Evolutionary conservation across 1,140 invertebrate genomes (phyloP).

Genomic region (Drosophila varians): DNA sequence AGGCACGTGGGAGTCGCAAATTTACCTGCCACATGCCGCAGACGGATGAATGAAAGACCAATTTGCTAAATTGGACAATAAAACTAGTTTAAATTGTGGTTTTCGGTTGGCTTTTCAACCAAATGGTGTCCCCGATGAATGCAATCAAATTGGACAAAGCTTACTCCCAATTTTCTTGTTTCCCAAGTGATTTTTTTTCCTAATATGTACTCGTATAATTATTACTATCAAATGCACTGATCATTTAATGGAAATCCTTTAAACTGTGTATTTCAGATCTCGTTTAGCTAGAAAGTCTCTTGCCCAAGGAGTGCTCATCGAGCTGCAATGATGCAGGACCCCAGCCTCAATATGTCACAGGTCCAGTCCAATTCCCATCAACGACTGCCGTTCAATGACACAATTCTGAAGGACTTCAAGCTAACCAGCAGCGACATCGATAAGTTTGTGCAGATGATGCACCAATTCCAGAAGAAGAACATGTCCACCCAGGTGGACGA

Average conservation of each 20-base stretch:
- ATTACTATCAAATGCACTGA: too few relatives aligned
- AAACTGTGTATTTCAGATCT: not conserved
- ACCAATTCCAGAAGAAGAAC: conserved; percentile 52
- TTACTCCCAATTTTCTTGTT: too few relatives aligned
- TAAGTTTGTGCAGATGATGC: conserved; percentile 49
- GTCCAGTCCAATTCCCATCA: not conserved
- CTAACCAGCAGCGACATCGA: conserved; percentile 45
- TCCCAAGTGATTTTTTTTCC: too few relatives aligned
- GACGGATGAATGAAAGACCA: not conserved
- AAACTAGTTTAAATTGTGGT: not conserved
- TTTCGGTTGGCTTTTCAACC: not conserved
- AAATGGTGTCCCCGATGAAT: not conserved
- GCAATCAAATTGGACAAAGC: not conserved
- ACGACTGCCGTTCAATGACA: conserved; percentile 31
- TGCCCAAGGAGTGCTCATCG: too few relatives aligned
- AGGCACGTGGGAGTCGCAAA: not conserved
- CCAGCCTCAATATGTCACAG: conserved; percentile 24
- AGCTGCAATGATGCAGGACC: conserved; percentile 51
- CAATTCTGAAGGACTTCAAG: conserved; percentile 33
- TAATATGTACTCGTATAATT: too few relatives aligned
- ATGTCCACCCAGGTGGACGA: conserved; percentile 35
- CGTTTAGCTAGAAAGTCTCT: not conserved
- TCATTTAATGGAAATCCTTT: not conserved
- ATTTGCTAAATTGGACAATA: not conserved
- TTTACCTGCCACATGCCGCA: not conserved